These are phyloP conservation scores for Peromyscus attwateri DNA, from an alignment of 2,797 vertebrate genomes.

Conservation along the genomic window DNA sequence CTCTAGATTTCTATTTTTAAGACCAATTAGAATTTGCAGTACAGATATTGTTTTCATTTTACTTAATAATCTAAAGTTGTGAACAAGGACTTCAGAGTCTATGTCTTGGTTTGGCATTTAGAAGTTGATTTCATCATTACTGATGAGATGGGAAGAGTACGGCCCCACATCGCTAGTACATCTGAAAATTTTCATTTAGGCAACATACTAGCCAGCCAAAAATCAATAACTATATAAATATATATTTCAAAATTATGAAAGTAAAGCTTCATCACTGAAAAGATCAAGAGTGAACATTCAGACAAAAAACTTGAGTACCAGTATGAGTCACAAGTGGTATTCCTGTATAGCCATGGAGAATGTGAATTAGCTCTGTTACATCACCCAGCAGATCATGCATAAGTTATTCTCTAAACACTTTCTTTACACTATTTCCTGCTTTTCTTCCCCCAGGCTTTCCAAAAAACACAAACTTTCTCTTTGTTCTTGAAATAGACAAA, in stretches of 20 bases:
- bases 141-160: neutral
- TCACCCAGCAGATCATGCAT: neutral
- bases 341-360: neutral
- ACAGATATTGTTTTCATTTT: conserved; percentile 82
- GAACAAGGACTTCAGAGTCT: neutral
- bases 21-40: too few species aligned
- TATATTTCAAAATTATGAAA: neutral
- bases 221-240: neutral
- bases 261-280: neutral
- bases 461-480: neutral
- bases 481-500: neutral
- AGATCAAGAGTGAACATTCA: neutral
- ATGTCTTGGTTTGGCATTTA: neutral
- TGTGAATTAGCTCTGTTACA: neutral
- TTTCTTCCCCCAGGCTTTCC: neutral
- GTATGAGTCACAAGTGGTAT: neutral
- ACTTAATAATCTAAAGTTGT: conserved; percentile 81
- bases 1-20: too few species aligned
- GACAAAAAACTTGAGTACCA: neutral
- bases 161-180: neutral
- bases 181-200: neutral
- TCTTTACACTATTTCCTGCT: neutral
- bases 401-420: neutral
- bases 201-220: neutral
- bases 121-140: conserved; percentile 6